Percentiles rank a stretch among this genome's conserved stretches.
Conservation (phyloP, 1,140 invertebrate species). For the Artemia franciscana region DNA sequence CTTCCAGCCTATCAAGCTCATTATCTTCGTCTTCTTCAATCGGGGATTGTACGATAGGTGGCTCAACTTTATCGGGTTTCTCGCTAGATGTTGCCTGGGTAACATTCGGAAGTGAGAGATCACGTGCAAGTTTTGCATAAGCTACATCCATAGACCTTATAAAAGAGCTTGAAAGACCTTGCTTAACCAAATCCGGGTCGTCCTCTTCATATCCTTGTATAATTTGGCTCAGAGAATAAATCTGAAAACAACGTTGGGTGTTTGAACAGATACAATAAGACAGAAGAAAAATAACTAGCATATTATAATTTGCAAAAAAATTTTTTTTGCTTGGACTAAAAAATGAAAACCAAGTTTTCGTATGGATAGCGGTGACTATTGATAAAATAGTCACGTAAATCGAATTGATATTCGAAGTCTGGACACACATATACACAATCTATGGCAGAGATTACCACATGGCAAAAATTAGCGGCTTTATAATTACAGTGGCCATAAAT, state of each 20-base stretch:
- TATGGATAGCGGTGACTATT: no score
- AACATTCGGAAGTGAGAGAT: conserved; percentile 38
- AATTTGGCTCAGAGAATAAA: conserved; percentile 30
- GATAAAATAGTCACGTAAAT: no score
- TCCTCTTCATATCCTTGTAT: conserved; percentile 48
- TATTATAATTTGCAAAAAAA: no score
- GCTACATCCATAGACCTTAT: conserved; percentile 89
- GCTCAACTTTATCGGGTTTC: neutral
- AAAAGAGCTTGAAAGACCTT: conserved; percentile 55
- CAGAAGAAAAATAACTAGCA: no score
- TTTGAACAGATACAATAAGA: no score
- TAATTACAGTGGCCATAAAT: no score
- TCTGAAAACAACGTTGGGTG: conserved; percentile 23
- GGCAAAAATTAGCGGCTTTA: no score
- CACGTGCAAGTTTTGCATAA: conserved; percentile 55
- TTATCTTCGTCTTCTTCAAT: neutral
- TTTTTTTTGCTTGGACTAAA: no score
- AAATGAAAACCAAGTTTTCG: no score
- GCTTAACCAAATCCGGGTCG: conserved; percentile 48
- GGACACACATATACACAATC: no score
- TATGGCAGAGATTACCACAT: no score
- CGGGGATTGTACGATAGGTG: neutral
- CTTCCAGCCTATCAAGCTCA: neutral
- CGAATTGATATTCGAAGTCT: no score
- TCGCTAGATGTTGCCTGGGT: neutral